Percentiles rank a stretch among this genome's conserved stretches.
phyloP scores from a whole-genome alignment of 1,140 invertebrate species.

The Lepeophtheirus salmonis region DNA sequence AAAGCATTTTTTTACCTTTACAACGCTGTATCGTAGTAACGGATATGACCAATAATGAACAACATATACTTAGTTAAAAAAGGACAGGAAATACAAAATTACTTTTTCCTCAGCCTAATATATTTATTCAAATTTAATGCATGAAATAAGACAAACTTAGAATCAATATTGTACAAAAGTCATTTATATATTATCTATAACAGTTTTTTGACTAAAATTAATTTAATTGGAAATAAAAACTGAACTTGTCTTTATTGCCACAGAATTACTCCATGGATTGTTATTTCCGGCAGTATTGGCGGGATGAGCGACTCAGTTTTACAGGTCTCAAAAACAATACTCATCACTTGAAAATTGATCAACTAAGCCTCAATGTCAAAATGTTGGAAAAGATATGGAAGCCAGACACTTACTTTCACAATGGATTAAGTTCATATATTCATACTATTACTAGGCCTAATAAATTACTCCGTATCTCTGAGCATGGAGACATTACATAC shows the following conservation, averaged over 20 bases:
- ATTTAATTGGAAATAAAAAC: no score
- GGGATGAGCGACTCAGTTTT: conserved; percentile 34
- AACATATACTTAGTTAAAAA: no score
- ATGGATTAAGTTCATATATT: conserved; percentile 39
- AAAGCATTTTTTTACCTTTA: no score
- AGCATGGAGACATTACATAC: conserved; percentile 39
- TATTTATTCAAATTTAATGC: no score
- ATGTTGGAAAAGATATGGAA: conserved; percentile 37
- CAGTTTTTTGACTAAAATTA: no score
- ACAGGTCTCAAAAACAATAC: conserved; percentile 27
- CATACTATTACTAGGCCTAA: conserved; percentile 44
- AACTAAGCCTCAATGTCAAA: conserved; percentile 23
- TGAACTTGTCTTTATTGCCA: background rate
- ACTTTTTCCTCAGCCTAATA: no score
- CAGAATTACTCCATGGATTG: conserved; percentile 41
- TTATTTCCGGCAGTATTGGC: conserved; percentile 42
- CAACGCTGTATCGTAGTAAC: no score
- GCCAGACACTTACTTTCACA: conserved; percentile 43
- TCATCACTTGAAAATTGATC: conserved; percentile 30
- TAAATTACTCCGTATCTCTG: conserved; percentile 38
- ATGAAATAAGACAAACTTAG: no score
- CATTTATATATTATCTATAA: no score
- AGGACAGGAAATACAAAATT: no score
- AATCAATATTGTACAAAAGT: no score
- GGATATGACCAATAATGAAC: no score